Percentiles rank a stretch among this genome's conserved stretches.
phyloP scores from a whole-genome alignment of 2,888 invertebrate genomes.

The Melangyna quadrimaculata region DNA sequence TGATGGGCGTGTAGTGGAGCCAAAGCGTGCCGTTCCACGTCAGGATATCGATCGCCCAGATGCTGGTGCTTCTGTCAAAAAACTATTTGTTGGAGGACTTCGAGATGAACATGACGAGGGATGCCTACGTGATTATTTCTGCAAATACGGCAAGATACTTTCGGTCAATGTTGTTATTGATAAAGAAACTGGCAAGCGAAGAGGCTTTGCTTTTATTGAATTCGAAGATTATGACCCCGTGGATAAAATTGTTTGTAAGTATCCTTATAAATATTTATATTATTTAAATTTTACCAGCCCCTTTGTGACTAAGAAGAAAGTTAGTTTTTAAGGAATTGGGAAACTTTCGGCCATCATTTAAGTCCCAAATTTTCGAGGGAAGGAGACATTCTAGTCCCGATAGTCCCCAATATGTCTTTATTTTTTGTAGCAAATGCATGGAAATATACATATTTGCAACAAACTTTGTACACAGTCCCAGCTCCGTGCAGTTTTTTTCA shows the following conservation, averaged over 20 bases:
- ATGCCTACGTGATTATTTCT: conserved; percentile 91
- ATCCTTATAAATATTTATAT: background rate
- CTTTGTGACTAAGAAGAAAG: too few relatives aligned
- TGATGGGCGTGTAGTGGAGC: conserved; percentile 96
- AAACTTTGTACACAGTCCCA: conserved; percentile 62
- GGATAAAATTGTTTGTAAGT: conserved; percentile 96
- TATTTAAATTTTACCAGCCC: too few relatives aligned
- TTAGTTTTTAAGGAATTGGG: too few relatives aligned
- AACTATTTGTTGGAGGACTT: conserved; percentile 95
- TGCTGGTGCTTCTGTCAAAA: conserved; percentile 96
- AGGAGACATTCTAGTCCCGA: too few relatives aligned
- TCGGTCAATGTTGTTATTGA: conserved; percentile 94
- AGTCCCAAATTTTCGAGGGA: too few relatives aligned
- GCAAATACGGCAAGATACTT: conserved; percentile 90
- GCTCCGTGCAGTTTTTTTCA: conserved; percentile 73
- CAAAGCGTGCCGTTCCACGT: conserved; percentile 97
- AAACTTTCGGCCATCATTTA: too few relatives aligned
- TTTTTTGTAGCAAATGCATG: too few relatives aligned
- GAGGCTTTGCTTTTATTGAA: conserved; percentile 97
- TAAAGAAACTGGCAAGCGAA: conserved; percentile 94
- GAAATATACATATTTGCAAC: too few relatives aligned
- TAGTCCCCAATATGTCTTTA: too few relatives aligned
- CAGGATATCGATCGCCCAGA: conserved; percentile 95
- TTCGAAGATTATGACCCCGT: conserved; percentile 98
- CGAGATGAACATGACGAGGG: conserved; percentile 96